Conservation (phyloP, 2,113 vertebrate species). For the Silurus meridionalis region DNA sequence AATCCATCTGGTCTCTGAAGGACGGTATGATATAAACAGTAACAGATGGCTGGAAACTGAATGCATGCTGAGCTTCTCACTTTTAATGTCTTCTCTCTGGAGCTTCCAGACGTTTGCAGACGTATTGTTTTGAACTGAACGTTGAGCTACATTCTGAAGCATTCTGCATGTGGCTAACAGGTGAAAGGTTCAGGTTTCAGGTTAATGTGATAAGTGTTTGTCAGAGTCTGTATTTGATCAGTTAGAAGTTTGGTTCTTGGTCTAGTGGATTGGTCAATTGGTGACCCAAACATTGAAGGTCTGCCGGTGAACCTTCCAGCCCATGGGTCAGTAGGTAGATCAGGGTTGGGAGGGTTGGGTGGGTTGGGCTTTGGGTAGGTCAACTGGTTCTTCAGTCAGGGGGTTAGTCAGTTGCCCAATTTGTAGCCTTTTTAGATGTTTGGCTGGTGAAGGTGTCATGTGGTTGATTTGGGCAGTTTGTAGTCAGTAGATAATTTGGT, state of each 20-base stretch:
- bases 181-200: background rate
- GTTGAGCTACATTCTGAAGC: background rate
- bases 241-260: background rate
- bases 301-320: background rate
- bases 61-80: conserved; percentile 17
- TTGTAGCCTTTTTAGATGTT: background rate
- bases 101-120: background rate
- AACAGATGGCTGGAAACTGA: conserved; percentile 35
- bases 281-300: background rate
- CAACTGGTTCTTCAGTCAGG: too few species aligned
- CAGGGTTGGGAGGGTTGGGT: too few species aligned
- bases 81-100: conserved; percentile 34
- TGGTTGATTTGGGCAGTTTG: background rate
- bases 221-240: background rate
- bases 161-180: background rate
- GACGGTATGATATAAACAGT: conserved; percentile 25
- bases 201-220: background rate
- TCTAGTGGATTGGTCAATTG: background rate
- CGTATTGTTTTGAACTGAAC: background rate
- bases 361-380: too few species aligned
- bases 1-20: conserved; percentile 19
- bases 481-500: background rate
- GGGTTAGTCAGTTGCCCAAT: background rate
- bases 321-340: background rate
- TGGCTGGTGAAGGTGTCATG: background rate